These are phyloP conservation scores for Hyphantria cunea DNA, from an alignment of 1,140 invertebrate genomes.

Conservation along the genomic window DNA sequence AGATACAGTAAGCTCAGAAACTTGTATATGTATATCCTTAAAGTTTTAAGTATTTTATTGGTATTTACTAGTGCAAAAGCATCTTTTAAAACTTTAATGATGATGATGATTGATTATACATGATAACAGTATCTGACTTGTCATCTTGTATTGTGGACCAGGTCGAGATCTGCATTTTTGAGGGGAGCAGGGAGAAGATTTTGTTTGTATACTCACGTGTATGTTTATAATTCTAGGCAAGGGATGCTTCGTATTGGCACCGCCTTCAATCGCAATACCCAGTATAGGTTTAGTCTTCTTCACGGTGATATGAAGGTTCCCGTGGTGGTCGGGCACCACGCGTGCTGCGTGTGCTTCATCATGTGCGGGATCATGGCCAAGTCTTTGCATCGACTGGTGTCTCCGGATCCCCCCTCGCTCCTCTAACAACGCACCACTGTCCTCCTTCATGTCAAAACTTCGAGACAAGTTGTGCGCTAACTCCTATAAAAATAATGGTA, in stretches of 20 bases:
- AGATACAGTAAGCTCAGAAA: neutral
- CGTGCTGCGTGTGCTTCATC: conserved; percentile 85
- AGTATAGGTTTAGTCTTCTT: conserved; percentile 96
- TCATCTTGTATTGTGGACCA: too few relatives aligned
- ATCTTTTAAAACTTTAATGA: too few relatives aligned
- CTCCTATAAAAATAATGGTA: conserved; percentile 84
- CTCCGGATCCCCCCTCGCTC: conserved; percentile 82
- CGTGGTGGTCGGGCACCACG: conserved; percentile 91
- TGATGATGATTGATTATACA: too few relatives aligned
- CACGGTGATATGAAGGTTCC: conserved; percentile 92
- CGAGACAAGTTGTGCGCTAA: conserved; percentile 91
- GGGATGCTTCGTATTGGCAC: conserved; percentile 96
- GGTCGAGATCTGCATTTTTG: too few relatives aligned
- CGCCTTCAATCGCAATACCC: conserved; percentile 98
- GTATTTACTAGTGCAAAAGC: too few relatives aligned
- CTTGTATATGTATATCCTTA: neutral
- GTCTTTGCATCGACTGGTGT: conserved; percentile 87
- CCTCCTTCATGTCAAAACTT: conserved; percentile 93
- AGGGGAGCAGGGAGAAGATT: neutral
- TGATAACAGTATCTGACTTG: too few relatives aligned
- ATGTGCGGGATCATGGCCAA: conserved; percentile 83
- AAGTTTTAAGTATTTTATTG: too few relatives aligned
- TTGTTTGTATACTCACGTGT: conserved; percentile 87
- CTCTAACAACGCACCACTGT: conserved; percentile 87
- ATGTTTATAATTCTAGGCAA: conserved; percentile 98